Evolutionary conservation across 2,888 invertebrate species (phyloP), one percentile per base, ranked within the genome.

Genomic region (Nephrotoma guestfalica): DNA sequence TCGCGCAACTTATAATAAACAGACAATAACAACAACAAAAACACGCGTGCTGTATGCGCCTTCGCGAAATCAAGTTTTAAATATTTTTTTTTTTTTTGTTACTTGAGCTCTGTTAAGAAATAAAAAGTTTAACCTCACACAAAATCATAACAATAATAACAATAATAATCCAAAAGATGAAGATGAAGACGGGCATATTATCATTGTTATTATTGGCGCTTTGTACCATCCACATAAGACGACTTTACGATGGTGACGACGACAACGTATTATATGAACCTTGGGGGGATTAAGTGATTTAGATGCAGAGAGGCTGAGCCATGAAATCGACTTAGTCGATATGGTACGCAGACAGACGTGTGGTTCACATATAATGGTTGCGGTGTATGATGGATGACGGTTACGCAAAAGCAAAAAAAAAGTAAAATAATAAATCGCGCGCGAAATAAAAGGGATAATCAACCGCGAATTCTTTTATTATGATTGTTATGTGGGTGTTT

Each of bases 41-140:
- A 84, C 41, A 84, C 84, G 84, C 84, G 84, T 84, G 84, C 84
- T 41, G 84, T 84, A 84, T 84, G 84, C 84, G 84, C 84, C 84
- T 84, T 84, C 84, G 84, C 84, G 84, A 84, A 84, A 84, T 84
- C 84, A 84, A 84, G 42, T 41, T 41, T 83, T 41, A 41, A 41
- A 84, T 13, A 47, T 47, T 47, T 47, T 47, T 9, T 47, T 84
- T 41, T 83, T 41, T 41, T 84, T 41, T 84, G n/a, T 84, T 41
- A 9, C n/a, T n/a, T 41, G 41, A n/a, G 84, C 41, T 71, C 30
- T 30, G 30, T 30, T 41, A 84, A 41, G 84, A 41, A 84, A 84
- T n/a, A 42, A 84, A 84, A 41, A 41, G 41, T 84, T 84, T 84
- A 41, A 84, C 84, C 42, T 71, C 71, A 71, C 71, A 71, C 71